Conservation (phyloP, 2,888 invertebrate species). For the Temnothorax rugatulus region DNA sequence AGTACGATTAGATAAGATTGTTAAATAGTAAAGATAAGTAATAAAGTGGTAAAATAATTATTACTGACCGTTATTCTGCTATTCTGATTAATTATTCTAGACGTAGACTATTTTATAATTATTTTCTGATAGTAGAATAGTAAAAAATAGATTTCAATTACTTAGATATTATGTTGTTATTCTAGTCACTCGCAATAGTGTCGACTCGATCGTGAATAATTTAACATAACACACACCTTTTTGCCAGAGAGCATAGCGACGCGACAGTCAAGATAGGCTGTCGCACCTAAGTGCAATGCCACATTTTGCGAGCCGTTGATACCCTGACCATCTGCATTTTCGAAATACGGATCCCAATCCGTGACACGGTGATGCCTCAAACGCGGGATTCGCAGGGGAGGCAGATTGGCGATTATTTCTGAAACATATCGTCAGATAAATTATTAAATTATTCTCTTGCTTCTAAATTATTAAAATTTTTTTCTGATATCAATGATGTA, state of each 20-base stretch:
- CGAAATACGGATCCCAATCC: constrained; percentile 92
- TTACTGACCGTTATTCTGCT: background rate
- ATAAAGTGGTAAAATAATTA: background rate
- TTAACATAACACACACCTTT: constrained; percentile 86
- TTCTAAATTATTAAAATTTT: background rate
- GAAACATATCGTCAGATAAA: constrained; percentile 56
- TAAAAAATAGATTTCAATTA: background rate
- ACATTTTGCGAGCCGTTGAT: constrained; percentile 88
- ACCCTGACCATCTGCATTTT: constrained; percentile 87
- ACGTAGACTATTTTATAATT: background rate
- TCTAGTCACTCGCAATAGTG: background rate
- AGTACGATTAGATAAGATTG: background rate
- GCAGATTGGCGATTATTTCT: constrained; percentile 76
- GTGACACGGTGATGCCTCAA: constrained; percentile 90
- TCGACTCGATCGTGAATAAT: background rate
- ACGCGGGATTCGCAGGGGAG: constrained; percentile 84
- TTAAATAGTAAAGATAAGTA: background rate
- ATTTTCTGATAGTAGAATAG: background rate
- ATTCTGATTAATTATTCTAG: background rate
- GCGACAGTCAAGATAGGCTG: constrained; percentile 89
- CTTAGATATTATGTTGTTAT: background rate
- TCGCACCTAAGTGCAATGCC: constrained; percentile 89
- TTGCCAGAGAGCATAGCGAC: constrained; percentile 91
- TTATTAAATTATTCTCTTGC: background rate
- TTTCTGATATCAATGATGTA: background rate